Evolutionary conservation across 2,797 vertebrate species (phyloP), one percentile per base, ranked within the genome.

Genomic region (Champsocephalus gunnari): DNA sequence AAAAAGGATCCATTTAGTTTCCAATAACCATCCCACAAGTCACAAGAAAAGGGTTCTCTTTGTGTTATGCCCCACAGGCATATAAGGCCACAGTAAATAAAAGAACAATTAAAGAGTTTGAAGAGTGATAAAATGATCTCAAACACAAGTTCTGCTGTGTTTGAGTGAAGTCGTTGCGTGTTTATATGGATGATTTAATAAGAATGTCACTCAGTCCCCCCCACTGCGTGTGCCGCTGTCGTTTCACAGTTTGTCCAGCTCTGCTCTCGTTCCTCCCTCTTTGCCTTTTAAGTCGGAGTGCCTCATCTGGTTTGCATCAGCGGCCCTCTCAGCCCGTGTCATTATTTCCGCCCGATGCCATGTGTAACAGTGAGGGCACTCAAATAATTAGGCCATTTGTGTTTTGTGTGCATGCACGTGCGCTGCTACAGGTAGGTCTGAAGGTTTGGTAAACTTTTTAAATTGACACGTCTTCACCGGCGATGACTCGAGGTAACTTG

Each of bases 271-370:
- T 79, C 79, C 56, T 83, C 65, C 38, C 51, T 59, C 79, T 77
- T 55, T 45, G 69, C 81, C 79, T 85, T 85, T 88, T 61, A 77
- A 81, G 73, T 79, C 41, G 1, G 24, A 53, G 50, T 3, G 67
- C 44, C 78, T 93, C 93, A 93, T 94, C 93, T 95, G 94, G 88
- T 91, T 94, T 77, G 3, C 78, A 94, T 94, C 91, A 94, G 87
- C 11, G 45, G 66, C 67, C 76, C 78, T 79, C 88, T 68, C 80
- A 69, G 80, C 75, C 71, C 79, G 2, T 88, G 87, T 89, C 81
- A 88, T 88, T 89, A 85, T 87, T 91, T 91, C 87, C 80, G 73
- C 82, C 85, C 80, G 38, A 55, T 62, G 66, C 84, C 83, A 87
- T 82, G 82, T 87, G 90, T 77, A 87, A 70, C 79, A 76, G 76